phyloP scores from a whole-genome alignment of 2,797 vertebrate species.

The Cossypha caffra region DNA sequence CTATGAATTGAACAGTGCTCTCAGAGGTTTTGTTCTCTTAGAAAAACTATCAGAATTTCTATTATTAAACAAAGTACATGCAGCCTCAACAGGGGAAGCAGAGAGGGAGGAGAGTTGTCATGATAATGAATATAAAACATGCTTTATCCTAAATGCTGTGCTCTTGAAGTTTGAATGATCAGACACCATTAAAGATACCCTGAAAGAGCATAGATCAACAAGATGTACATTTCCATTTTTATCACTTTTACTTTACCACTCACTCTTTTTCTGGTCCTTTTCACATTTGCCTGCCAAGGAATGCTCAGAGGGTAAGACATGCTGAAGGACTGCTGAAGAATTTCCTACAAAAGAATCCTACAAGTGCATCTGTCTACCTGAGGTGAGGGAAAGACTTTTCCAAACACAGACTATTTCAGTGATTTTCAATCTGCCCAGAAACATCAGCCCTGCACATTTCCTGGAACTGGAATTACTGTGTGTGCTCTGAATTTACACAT shows the following conservation, averaged over 20 bases:
- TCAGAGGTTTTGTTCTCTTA: conserved; percentile 23
- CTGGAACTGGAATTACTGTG: background rate
- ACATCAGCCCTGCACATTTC: background rate
- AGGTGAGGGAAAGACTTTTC: background rate
- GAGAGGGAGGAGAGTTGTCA: background rate
- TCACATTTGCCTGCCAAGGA: background rate
- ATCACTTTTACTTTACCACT: background rate
- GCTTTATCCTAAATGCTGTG: conserved; percentile 7
- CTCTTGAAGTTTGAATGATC: conserved; percentile 29
- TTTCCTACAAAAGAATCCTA: background rate
- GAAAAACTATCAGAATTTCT: conserved; percentile 19
- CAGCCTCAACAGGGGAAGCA: background rate
- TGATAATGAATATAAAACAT: background rate
- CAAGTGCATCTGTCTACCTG: background rate
- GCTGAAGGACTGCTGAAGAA: background rate
- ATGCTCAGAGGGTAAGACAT: background rate
- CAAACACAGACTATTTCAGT: background rate
- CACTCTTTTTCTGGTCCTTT: background rate
- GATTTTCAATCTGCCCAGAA: background rate
- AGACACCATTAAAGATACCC: conserved; percentile 36
- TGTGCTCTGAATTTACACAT: background rate
- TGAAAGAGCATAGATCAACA: background rate
- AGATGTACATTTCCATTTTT: background rate
- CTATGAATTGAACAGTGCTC: conserved; percentile 6
- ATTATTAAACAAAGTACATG: background rate